Evolutionary conservation across 2,113 vertebrate species (phyloP).

Genomic region (Xyrauchen texanus): DNA sequence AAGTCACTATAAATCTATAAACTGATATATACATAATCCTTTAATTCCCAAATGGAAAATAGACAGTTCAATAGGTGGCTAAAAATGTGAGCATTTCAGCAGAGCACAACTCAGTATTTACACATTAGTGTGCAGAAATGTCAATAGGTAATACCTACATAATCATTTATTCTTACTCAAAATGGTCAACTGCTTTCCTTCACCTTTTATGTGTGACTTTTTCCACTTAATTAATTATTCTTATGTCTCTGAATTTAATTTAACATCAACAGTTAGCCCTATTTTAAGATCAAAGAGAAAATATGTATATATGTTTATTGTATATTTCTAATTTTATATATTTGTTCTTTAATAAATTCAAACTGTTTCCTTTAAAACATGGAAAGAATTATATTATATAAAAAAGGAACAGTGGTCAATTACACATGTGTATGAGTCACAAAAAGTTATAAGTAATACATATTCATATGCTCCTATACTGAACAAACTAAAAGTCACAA

Average conservation of each 20-base stretch:
- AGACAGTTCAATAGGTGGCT: too few species aligned
- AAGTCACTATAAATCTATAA: not conserved
- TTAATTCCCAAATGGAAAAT: too few species aligned
- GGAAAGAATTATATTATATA: not conserved
- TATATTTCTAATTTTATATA: too few species aligned
- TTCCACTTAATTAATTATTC: not conserved
- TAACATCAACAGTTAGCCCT: not conserved
- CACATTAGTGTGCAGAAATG: not conserved
- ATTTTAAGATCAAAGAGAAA: not conserved
- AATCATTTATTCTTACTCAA: not conserved
- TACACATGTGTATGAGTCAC: not conserved
- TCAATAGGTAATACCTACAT: not conserved
- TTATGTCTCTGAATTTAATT: not conserved
- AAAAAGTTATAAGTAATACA: not conserved
- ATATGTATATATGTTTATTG: not conserved
- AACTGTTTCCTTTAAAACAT: too few species aligned
- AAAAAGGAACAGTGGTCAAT: not conserved
- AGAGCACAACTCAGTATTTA: not conserved
- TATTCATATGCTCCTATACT: not conserved
- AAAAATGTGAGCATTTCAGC: not conserved
- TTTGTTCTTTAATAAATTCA: too few species aligned
- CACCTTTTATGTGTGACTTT: conserved; percentile 16
- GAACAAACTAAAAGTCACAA: too few species aligned
- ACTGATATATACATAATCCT: not conserved
- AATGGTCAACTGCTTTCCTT: not conserved